phyloP scores from a whole-genome alignment of 2,797 vertebrate species.

The Melanotaenia nigrans region DNA sequence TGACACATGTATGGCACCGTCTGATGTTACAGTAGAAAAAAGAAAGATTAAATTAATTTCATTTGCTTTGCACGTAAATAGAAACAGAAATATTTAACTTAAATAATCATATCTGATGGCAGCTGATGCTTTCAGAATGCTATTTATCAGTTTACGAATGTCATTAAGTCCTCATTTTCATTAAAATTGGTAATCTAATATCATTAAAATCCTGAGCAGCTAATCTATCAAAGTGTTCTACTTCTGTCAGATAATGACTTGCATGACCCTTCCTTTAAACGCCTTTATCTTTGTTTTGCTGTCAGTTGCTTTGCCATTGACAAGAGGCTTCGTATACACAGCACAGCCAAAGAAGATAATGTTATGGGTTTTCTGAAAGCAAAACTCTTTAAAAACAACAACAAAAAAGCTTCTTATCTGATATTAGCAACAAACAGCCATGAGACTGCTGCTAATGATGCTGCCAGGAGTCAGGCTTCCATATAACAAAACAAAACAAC shows the following conservation, averaged over 20 bases:
- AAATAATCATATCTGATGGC: conserved; percentile 2
- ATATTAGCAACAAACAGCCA: background rate
- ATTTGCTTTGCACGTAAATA: background rate
- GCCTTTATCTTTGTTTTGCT: conserved; percentile 1
- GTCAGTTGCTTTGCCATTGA: conserved; percentile 10
- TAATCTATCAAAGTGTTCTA: conserved; percentile 30
- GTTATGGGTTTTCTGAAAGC: background rate
- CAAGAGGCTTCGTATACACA: background rate
- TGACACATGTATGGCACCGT: background rate
- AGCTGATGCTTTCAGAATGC: background rate
- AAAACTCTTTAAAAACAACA: background rate
- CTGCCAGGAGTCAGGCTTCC: background rate
- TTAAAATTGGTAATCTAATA: background rate
- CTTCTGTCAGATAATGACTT: conserved; percentile 33
- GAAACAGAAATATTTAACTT: conserved; percentile 14
- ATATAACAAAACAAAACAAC: too few relatives aligned
- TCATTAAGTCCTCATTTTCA: background rate
- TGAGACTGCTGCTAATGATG: background rate
- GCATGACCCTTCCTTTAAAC: background rate
- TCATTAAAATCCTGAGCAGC: conserved; percentile 20
- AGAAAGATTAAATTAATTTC: background rate
- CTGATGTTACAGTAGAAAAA: background rate
- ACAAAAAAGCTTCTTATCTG: background rate
- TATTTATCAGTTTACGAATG: background rate
- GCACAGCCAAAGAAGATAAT: background rate